phyloP scores from a whole-genome alignment of 2,797 vertebrate species.

The Eutrigla gurnardus region DNA sequence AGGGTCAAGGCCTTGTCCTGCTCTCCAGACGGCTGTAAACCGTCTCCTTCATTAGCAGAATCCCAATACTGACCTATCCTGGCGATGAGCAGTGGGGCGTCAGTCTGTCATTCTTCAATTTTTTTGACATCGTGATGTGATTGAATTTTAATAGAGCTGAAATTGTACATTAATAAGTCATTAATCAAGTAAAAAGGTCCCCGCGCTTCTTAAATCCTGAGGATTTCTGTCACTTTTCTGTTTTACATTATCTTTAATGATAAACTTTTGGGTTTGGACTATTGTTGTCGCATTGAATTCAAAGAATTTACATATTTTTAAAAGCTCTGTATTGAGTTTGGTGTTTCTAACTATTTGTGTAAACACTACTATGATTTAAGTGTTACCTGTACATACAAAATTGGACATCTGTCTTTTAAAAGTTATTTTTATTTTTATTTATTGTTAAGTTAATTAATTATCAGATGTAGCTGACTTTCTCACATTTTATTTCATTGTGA shows the following conservation, averaged over 20 bases:
- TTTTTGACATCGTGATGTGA: not conserved
- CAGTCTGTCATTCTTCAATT: not conserved
- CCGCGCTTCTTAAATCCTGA: not conserved
- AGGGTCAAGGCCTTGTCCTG: conserved; percentile 69
- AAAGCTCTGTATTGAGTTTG: not conserved
- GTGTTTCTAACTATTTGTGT: not conserved
- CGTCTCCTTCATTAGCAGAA: conserved; percentile 44
- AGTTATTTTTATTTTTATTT: not conserved
- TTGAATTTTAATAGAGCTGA: not conserved
- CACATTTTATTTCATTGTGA: not conserved
- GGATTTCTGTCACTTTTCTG: not conserved
- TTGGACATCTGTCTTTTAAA: conserved; percentile 5
- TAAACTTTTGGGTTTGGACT: no score
- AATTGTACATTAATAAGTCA: not conserved
- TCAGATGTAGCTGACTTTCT: not conserved
- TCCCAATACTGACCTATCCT: conserved; percentile 22
- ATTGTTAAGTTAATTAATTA: not conserved
- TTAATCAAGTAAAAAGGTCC: not conserved
- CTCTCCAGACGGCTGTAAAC: conserved; percentile 57
- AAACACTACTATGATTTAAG: not conserved
- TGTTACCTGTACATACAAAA: not conserved
- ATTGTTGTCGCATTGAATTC: no score
- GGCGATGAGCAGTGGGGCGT: conserved; percentile 28
- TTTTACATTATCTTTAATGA: not conserved
- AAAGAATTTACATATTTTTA: not conserved